Evolutionary conservation across 2,113 vertebrate genomes (phyloP).

Genomic region (Anhinga rufa): DNA sequence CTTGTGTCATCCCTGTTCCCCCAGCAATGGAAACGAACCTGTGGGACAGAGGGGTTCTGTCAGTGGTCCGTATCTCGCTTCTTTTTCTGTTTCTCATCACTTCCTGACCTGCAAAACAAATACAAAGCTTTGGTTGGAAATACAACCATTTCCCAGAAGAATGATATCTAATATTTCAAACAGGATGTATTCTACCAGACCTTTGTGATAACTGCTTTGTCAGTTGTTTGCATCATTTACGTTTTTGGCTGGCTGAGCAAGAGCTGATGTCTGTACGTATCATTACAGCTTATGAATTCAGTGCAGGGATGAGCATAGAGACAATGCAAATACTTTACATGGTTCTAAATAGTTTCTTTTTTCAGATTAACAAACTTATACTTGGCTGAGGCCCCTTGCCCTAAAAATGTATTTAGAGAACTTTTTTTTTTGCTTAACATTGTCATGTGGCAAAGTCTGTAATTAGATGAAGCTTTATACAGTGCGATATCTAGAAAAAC

Average conservation of each 20-base stretch:
- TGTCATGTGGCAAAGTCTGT: background rate
- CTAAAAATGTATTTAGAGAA: background rate
- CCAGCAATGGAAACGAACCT: background rate
- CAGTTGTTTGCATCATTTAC: background rate
- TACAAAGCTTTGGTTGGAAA: background rate
- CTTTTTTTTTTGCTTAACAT: background rate
- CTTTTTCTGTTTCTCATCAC: background rate
- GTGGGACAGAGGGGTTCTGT: background rate
- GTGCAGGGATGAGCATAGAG: background rate
- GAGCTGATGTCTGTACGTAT: background rate
- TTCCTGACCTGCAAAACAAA: background rate
- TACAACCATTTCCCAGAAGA: background rate
- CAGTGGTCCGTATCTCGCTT: background rate
- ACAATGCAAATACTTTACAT: background rate
- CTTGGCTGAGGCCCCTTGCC: background rate
- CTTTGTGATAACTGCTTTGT: background rate
- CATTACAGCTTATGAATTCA: background rate
- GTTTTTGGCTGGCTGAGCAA: background rate
- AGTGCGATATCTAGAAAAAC: background rate
- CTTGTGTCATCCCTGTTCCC: background rate
- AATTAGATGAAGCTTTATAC: background rate
- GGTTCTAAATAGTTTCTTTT: background rate
- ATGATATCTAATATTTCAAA: background rate
- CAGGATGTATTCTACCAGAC: conserved; percentile 1
- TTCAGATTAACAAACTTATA: background rate